Evolutionary conservation across 37 sponge, comb jelly and placozoan species (phyloP).

Genomic region (Halichondria panicea): DNA sequence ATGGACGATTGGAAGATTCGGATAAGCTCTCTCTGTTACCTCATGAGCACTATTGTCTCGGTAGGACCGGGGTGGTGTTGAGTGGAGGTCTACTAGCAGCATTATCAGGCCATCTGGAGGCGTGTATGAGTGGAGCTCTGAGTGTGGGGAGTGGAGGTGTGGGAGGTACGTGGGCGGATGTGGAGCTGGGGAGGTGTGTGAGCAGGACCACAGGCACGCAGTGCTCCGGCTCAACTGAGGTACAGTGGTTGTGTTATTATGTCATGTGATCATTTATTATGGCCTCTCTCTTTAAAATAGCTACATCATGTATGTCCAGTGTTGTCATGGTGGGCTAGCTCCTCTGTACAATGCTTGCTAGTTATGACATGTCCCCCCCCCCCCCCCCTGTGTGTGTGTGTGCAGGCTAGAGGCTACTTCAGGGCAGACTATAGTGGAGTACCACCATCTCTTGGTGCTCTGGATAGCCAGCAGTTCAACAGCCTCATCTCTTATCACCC

Average conservation of each 20-base stretch:
- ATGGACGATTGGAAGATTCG: constrained; percentile 27
- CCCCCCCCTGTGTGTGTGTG: neutral
- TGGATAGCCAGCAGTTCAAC: constrained; percentile 1
- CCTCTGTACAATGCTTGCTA: neutral
- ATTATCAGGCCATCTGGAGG: neutral
- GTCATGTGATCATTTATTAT: neutral
- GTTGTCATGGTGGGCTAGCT: neutral
- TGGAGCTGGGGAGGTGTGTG: constrained; percentile 78
- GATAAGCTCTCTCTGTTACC: constrained; percentile 19
- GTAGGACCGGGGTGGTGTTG: constrained; percentile 56
- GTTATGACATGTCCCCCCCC: neutral
- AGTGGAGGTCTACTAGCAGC: constrained; percentile 41
- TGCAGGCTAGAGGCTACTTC: constrained; percentile 10
- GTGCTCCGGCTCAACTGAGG: constrained; percentile 57
- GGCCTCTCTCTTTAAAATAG: neutral
- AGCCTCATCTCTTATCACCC: constrained; percentile 46
- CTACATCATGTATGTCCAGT: neutral
- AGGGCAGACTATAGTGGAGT: neutral
- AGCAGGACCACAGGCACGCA: constrained; percentile 57
- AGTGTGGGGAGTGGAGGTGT: neutral
- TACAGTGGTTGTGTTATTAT: neutral
- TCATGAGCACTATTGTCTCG: constrained; percentile 62
- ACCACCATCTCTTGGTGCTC: neutral
- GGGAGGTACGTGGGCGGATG: constrained; percentile 40
- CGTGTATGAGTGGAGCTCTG: constrained; percentile 12